Conservation (phyloP, 1,140 invertebrate species). For the Trachymyrmex septentrionalis region DNA sequence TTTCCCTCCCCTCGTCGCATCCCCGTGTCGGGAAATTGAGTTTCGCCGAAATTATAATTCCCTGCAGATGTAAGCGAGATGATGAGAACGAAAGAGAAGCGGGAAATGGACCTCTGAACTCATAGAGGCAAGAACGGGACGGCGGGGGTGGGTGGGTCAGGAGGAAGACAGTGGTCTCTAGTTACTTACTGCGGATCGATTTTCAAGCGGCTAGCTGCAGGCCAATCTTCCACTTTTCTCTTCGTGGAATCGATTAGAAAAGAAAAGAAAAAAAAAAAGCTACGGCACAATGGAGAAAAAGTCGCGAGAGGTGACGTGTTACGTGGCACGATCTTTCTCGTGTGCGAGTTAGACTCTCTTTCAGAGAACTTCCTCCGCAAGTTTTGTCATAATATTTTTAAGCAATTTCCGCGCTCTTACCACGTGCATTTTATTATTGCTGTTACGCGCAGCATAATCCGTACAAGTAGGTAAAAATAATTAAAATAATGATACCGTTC, state of each 20-base stretch:
- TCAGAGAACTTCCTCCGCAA: background rate
- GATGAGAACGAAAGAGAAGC: background rate
- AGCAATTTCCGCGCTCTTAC: background rate
- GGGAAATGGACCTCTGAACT: slow-evolving; percentile 40
- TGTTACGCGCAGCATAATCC: background rate
- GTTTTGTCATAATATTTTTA: slow-evolving; percentile 43
- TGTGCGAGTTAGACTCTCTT: background rate
- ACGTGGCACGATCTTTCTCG: slow-evolving; percentile 17
- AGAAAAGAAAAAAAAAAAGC: too few relatives aligned
- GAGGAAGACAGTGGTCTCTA: slow-evolving; percentile 26
- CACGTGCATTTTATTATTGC: background rate
- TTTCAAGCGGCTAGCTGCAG: slow-evolving; percentile 26
- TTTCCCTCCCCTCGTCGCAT: too few relatives aligned
- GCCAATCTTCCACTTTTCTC: slow-evolving; percentile 78
- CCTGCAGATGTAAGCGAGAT: background rate
- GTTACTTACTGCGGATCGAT: slow-evolving; percentile 54
- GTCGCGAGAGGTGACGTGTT: slow-evolving; percentile 48
- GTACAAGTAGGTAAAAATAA: background rate
- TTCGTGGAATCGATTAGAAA: slow-evolving; percentile 74
- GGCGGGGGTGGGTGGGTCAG: background rate
- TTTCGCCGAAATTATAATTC: slow-evolving; percentile 23
- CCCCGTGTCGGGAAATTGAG: background rate
- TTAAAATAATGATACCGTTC: background rate
- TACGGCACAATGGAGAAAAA: slow-evolving; percentile 18
- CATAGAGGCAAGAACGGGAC: slow-evolving; percentile 2